These are phyloP conservation scores for Microtus pennsylvanicus DNA, from an alignment of 2,113 vertebrate genomes.

Conservation along the genomic window DNA sequence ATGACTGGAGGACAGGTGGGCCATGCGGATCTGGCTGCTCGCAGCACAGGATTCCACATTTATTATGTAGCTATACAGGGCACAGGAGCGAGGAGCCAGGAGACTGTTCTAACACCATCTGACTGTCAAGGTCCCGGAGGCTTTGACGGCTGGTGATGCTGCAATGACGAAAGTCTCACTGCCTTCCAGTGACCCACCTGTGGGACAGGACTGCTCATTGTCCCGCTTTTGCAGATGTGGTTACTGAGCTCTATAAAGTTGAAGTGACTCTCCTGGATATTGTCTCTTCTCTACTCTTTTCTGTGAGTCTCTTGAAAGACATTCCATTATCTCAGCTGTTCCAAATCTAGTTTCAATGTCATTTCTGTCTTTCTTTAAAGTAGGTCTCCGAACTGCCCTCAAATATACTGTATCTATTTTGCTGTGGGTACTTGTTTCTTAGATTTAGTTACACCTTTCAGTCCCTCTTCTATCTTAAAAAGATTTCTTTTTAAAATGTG, in stretches of 20 bases:
- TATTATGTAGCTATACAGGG: not conserved
- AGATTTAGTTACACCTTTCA: not conserved
- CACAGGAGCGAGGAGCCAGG: not conserved
- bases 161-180: not conserved
- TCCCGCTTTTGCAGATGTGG: not conserved
- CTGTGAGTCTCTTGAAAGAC: not conserved
- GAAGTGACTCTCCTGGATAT: not conserved
- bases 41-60: not conserved
- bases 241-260: not conserved
- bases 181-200: not conserved
- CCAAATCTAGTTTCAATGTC: not conserved
- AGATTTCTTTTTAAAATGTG: not conserved
- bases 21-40: not conserved
- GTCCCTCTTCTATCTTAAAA: not conserved
- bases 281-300: not conserved
- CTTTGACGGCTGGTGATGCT: not conserved
- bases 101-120: not conserved
- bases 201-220: not conserved
- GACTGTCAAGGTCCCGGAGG: not conserved
- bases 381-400: not conserved
- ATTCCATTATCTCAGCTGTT: not conserved
- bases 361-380: not conserved
- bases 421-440: not conserved
- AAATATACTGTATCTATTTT: not conserved
- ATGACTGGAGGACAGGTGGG: not conserved